phyloP scores from a whole-genome alignment of 2,888 invertebrate genomes.

The Caenorhabditis afra region DNA sequence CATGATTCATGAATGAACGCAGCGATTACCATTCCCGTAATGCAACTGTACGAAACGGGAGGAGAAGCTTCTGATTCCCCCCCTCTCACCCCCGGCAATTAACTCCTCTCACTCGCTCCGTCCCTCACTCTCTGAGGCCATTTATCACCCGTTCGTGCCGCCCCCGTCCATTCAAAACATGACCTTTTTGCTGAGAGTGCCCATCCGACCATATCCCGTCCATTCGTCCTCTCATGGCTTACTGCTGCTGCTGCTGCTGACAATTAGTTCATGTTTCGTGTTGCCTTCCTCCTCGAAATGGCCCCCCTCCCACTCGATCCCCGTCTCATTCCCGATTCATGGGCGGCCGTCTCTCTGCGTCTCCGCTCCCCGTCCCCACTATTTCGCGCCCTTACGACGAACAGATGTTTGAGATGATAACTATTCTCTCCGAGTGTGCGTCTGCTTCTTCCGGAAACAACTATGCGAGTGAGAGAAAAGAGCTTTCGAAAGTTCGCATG shows the following conservation, averaged over 20 bases:
- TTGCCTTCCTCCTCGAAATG: slow-evolving; percentile 9
- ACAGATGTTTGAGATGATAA: slow-evolving; percentile 42
- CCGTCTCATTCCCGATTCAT: slow-evolving; percentile 39
- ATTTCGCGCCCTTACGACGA: slow-evolving; percentile 12
- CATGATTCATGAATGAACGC: too few relatives aligned
- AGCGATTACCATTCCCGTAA: slow-evolving; percentile 6
- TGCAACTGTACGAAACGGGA: not conserved
- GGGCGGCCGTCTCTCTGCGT: slow-evolving; percentile 28
- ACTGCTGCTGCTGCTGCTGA: slow-evolving; percentile 3
- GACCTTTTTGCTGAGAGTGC: slow-evolving; percentile 36
- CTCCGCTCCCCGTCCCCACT: slow-evolving; percentile 19
- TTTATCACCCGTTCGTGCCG: too few relatives aligned
- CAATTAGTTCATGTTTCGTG: slow-evolving; percentile 30
- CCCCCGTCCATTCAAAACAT: slow-evolving; percentile 40
- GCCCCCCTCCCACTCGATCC: not conserved
- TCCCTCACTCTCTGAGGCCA: slow-evolving; percentile 18
- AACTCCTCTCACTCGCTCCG: slow-evolving; percentile 20
- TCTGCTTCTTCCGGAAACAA: slow-evolving; percentile 35
- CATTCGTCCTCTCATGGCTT: too few relatives aligned
- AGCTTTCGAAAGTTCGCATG: slow-evolving; percentile 20
- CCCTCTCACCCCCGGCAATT: slow-evolving; percentile 46
- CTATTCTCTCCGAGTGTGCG: too few relatives aligned
- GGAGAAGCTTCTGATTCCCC: too few relatives aligned
- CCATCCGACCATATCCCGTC: slow-evolving; percentile 39
- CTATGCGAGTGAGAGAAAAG: slow-evolving; percentile 14